Evolutionary conservation across 2,797 vertebrate species (phyloP).

Genomic region (Pachyuromys duprasi): DNA sequence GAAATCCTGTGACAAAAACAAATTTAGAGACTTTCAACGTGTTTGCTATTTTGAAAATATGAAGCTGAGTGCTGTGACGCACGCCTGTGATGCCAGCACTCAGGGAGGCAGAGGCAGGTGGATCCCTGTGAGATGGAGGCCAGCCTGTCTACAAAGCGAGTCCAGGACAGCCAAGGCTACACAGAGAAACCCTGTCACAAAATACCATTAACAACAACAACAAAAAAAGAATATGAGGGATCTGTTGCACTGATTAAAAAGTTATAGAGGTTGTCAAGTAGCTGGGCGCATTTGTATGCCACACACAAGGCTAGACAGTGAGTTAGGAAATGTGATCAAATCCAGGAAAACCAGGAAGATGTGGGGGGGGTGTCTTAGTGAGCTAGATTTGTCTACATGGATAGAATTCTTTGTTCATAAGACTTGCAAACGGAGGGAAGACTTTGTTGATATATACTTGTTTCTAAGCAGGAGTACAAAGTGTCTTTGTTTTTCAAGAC

Average conservation of each 20-base stretch:
- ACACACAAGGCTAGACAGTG: too few relatives aligned
- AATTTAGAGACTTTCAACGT: constrained; percentile 36
- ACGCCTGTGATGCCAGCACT: too few relatives aligned
- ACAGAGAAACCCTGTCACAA: too few relatives aligned
- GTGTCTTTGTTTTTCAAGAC: background rate
- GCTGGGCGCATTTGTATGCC: background rate
- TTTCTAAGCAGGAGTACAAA: constrained; percentile 24
- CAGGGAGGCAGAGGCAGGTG: too few relatives aligned
- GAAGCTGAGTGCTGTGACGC: too few relatives aligned
- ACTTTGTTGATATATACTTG: background rate
- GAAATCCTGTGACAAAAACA: constrained; percentile 1
- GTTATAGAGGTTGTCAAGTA: background rate
- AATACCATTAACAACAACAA: too few relatives aligned
- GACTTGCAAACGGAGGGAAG: constrained; percentile 27
- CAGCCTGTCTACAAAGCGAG: too few relatives aligned
- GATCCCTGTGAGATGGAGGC: too few relatives aligned
- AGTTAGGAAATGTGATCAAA: background rate
- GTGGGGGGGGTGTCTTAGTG: too few relatives aligned
- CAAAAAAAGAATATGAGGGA: background rate
- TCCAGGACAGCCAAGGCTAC: too few relatives aligned
- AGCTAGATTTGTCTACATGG: background rate
- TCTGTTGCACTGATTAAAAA: background rate
- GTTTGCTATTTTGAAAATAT: background rate
- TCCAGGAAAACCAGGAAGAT: background rate
- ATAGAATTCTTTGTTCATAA: constrained; percentile 21